Conservation (phyloP, 2,797 vertebrate genomes). For the Xyrichtys novacula region DNA sequence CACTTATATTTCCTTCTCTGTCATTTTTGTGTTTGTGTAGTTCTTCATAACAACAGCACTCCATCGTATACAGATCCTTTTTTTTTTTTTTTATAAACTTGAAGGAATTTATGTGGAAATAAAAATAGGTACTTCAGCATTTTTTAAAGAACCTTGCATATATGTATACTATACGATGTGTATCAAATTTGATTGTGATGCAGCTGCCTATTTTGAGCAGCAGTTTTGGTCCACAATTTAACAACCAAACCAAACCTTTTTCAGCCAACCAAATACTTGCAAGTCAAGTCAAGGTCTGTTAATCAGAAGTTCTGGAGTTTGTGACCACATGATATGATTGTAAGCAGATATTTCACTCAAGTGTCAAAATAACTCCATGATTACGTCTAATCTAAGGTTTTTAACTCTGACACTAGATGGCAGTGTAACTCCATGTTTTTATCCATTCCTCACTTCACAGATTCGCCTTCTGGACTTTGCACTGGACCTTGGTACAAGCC, state of each 20-base stretch:
- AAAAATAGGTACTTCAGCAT: no score
- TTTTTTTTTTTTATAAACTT: not conserved
- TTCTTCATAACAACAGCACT: constrained; percentile 3
- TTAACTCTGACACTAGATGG: constrained; percentile 62
- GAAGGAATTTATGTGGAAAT: not conserved
- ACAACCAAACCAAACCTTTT: not conserved
- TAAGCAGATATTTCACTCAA: not conserved
- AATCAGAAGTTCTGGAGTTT: no score
- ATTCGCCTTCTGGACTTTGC: constrained; percentile 49
- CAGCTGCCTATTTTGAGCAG: no score
- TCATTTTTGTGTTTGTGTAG: constrained; percentile 11
- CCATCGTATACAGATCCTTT: constrained; percentile 27
- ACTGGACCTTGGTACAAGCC: constrained; percentile 4
- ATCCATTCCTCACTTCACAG: not conserved
- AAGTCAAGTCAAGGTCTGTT: no score
- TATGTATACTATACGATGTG: no score
- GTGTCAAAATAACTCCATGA: not conserved
- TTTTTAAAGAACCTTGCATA: no score
- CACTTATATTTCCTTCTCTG: constrained; percentile 30
- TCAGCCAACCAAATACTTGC: not conserved
- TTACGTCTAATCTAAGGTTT: not conserved
- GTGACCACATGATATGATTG: not conserved
- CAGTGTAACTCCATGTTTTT: constrained; percentile 28
- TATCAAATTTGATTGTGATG: no score
- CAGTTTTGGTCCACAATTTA: not conserved